Conservation (phyloP, 2,888 invertebrate species). For the Cerastoderma edule region DNA sequence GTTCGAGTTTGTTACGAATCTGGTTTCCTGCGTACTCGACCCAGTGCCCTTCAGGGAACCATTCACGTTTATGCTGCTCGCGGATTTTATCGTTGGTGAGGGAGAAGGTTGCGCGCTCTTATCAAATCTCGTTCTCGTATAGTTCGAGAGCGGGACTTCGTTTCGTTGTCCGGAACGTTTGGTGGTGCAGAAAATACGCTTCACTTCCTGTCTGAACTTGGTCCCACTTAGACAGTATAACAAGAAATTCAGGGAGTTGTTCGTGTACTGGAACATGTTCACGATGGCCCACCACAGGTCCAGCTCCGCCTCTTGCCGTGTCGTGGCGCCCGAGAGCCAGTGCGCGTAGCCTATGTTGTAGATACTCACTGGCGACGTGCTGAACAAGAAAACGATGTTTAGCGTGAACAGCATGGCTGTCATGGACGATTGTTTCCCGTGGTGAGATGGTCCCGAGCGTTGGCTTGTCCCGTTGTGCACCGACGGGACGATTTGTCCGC, state of each 20-base stretch:
- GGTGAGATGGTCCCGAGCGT: background rate
- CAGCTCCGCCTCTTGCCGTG: constrained; percentile 30
- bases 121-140: no score
- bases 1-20: no score
- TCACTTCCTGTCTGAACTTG: constrained; percentile 71
- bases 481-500: constrained; percentile 26
- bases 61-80: no score
- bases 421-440: constrained; percentile 66
- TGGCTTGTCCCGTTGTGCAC: background rate
- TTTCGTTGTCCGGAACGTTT: no score
- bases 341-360: constrained; percentile 64
- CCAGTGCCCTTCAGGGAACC: no score
- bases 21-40: no score
- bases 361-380: constrained; percentile 70
- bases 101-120: no score
- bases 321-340: constrained; percentile 40
- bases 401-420: constrained; percentile 70
- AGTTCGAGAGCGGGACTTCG: background rate
- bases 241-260: constrained; percentile 73
- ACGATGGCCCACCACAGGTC: constrained; percentile 67
- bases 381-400: constrained; percentile 70
- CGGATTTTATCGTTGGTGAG: no score
- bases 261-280: constrained; percentile 74
- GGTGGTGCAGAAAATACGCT: constrained; percentile 26
- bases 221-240: constrained; percentile 75